Evolutionary conservation across 2,888 invertebrate genomes (phyloP).

Genomic region (Brassicogethes aeneus): DNA sequence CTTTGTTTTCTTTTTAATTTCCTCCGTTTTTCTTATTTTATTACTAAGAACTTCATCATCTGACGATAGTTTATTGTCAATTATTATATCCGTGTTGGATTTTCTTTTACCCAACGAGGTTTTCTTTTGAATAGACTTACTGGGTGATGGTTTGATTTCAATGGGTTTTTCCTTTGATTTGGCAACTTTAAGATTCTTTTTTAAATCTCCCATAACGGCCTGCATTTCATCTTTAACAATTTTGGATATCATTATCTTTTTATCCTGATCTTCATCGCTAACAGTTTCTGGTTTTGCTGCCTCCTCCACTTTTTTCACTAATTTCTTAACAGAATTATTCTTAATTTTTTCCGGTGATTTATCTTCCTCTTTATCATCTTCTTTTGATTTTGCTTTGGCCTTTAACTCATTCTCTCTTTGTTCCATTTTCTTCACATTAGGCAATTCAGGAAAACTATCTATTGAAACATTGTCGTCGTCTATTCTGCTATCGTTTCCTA

Average conservation of each 20-base stretch:
- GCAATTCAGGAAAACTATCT: constrained; percentile 59
- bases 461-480: constrained; percentile 56
- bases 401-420: constrained; percentile 52
- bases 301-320: constrained; percentile 9
- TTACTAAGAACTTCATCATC: constrained; percentile 6
- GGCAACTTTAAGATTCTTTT: constrained; percentile 9
- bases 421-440: constrained; percentile 53
- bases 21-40: constrained; percentile 13
- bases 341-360: not conserved
- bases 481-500: constrained; percentile 53
- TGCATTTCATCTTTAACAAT: constrained; percentile 10
- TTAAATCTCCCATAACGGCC: constrained; percentile 22
- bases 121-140: not conserved
- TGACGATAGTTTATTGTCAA: not conserved
- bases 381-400: constrained; percentile 36
- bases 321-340: constrained; percentile 12
- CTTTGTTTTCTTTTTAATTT: not conserved
- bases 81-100: not conserved
- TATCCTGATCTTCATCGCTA: constrained; percentile 12
- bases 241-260: constrained; percentile 14
- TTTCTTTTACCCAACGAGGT: not conserved
- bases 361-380: constrained; percentile 12
- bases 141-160: not conserved
- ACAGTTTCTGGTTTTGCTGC: constrained; percentile 9
- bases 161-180: not conserved